Evolutionary conservation across 2,797 vertebrate species (phyloP), one percentile per base, ranked within the genome.

Genomic region (Botia kubotai): DNA sequence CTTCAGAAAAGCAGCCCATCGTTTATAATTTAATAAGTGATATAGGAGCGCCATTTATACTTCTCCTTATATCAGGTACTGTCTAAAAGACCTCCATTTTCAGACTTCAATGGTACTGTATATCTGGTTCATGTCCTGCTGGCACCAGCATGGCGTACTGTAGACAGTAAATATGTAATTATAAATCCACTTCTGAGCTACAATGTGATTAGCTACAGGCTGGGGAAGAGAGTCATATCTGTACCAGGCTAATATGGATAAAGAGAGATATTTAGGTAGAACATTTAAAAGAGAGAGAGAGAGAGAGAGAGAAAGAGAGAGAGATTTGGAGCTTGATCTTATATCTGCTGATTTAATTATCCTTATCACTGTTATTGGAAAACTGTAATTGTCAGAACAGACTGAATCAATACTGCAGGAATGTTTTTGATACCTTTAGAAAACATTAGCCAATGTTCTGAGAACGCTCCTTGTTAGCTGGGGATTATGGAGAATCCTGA

Each of bases 111-210:
- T 43, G 39, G 1, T 85, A 90, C 87, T 86, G 87, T 0, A 43
- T 87, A 79, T 79, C 83, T 84, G 69, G 68, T 81, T 66, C 77
- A 71, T 68, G 82, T 86, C 81, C 73, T 74, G 71, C 83, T 86
- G 79, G 84, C 72, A 81, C 81, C 80, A 79, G 83, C 58, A 26
- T 79, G 76, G 83, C 82, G 81, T 87, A 90, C 88, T 87, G 82
- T 81, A 87, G 79, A 80, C 43, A 26, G 86, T 80, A 90, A 90
- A 92, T 89, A 88, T 89, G 84, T 89, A 87, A 91, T 92, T 90
- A 90, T 83, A 72, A 81, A 86, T 88, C 82, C 86, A 87, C 84
- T 85, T 75, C 72, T 75, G 68, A 76, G 83, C 63, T 84, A 81
- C 82, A 89, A 87, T 86, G 85, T 66, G 82, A 91, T 89, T 91